phyloP scores from a whole-genome alignment of 2,113 vertebrate species.

The Mixornis gularis region DNA sequence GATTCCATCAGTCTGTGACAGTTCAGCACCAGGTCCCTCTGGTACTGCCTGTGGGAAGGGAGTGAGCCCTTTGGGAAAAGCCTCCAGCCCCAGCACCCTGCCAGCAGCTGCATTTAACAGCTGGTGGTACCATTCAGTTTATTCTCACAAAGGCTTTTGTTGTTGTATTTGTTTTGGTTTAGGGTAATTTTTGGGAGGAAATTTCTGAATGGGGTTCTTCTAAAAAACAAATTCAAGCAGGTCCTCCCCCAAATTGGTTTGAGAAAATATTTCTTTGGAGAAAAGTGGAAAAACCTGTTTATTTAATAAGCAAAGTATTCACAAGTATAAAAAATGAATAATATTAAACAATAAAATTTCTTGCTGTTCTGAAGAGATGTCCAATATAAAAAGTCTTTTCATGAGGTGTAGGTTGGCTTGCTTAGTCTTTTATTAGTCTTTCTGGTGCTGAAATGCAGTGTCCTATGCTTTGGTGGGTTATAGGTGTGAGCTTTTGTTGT shows the following conservation, averaged over 20 bases:
- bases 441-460: background rate
- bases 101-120: background rate
- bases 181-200: background rate
- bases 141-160: background rate
- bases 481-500: background rate
- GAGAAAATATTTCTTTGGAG: background rate
- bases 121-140: fast-evolving
- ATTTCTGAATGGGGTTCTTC: background rate
- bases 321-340: background rate
- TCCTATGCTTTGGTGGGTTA: background rate
- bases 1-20: no score
- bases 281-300: background rate
- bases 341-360: background rate
- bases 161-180: background rate
- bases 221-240: background rate
- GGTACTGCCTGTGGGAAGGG: background rate
- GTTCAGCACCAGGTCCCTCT: background rate
- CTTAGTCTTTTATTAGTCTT: background rate
- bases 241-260: background rate
- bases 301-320: background rate
- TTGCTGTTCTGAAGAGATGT: background rate
- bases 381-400: no score
- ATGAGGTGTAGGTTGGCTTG: background rate
- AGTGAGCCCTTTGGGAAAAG: background rate
- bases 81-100: fast-evolving